Conservation (phyloP, 2,113 vertebrate species). For the Pteronura brasiliensis region DNA sequence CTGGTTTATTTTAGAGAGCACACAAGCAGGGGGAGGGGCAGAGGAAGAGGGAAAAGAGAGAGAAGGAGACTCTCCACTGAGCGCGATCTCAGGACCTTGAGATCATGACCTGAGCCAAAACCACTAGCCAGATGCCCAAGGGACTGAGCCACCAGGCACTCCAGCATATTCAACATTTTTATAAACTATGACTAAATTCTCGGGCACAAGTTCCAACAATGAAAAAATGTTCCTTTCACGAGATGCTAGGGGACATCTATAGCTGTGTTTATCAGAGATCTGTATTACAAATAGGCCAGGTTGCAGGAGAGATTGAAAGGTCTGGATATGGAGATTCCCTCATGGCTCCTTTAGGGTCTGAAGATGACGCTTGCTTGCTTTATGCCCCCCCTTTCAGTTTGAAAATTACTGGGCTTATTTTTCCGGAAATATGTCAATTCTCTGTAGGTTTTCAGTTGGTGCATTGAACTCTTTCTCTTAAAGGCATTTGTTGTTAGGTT, state of each 20-base stretch:
- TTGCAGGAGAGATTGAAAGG: neutral
- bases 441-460: constrained; percentile 20
- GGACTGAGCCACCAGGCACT: neutral
- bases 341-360: neutral
- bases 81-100: neutral
- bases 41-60: neutral
- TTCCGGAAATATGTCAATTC: constrained; percentile 12
- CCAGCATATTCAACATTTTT: neutral
- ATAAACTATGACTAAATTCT: neutral
- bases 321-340: neutral
- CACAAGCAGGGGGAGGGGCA: neutral
- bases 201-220: neutral
- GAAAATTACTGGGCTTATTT: neutral
- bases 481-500: constrained; percentile 16
- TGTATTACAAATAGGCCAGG: neutral
- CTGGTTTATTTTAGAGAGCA: neutral
- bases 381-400: neutral
- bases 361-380: neutral
- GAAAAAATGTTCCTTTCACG: neutral
- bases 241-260: neutral
- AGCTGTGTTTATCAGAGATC: neutral
- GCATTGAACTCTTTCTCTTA: constrained; percentile 27
- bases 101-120: neutral
- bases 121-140: neutral
- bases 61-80: neutral